Evolutionary conservation across 2,888 invertebrate species (phyloP).

Genomic region (Eristalinus aeneus): DNA sequence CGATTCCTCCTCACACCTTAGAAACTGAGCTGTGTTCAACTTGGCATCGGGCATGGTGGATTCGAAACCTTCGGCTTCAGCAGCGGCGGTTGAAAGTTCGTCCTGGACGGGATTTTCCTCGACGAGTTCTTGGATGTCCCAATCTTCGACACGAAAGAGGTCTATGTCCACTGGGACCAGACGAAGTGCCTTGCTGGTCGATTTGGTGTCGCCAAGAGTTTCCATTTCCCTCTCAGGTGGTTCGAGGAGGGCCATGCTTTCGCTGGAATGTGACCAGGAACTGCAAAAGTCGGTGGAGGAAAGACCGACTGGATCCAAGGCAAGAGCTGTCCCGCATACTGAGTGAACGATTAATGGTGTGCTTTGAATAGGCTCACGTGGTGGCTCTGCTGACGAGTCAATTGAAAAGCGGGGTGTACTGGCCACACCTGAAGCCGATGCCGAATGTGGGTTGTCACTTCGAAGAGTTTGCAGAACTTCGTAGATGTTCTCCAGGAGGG

Average conservation of each 20-base stretch:
- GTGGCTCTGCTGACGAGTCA: too few species aligned
- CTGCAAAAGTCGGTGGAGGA: neutral
- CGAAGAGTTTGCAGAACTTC: slow-evolving; percentile 29
- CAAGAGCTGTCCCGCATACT: too few species aligned
- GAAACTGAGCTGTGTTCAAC: neutral
- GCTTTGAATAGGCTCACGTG: too few species aligned
- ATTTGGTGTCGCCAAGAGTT: neutral
- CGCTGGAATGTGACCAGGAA: neutral
- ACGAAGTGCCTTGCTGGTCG: neutral
- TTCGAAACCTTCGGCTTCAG: neutral
- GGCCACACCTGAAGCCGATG: too few species aligned
- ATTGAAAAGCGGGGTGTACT: too few species aligned
- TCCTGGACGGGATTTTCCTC: slow-evolving; percentile 6
- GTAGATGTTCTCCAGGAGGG: slow-evolving; percentile 37
- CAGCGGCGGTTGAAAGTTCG: neutral
- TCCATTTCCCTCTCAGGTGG: slow-evolving; percentile 49
- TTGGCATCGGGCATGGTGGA: too few species aligned
- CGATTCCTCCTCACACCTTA: neutral
- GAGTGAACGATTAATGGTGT: too few species aligned
- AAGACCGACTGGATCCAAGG: neutral
- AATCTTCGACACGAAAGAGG: slow-evolving; percentile 22
- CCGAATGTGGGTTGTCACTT: neutral
- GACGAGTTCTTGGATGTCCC: neutral
- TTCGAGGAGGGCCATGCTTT: slow-evolving; percentile 4
- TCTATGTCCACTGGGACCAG: slow-evolving; percentile 53